Evolutionary conservation across 2,888 invertebrate species (phyloP), one percentile per base, ranked within the genome.

Genomic region (Chrysolina haemoptera): DNA sequence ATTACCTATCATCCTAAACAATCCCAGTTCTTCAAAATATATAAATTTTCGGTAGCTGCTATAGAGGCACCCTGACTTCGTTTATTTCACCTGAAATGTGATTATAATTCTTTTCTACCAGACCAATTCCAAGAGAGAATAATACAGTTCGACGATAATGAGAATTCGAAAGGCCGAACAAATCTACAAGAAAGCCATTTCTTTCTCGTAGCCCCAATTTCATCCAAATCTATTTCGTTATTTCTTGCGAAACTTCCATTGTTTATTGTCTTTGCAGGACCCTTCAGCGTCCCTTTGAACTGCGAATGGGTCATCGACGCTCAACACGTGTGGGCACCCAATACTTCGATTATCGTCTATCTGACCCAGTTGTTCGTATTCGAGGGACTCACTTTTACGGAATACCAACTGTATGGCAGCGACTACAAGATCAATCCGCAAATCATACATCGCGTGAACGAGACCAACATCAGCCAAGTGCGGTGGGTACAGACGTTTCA

Each of bases 261-360:
- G 16, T 40, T 55, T 62, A n/a, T 62, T 20, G 10, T 65, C 20
- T 62, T 97, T 86, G 96, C 97, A 90, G 93, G 27, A 95, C 96
- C 87, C 89, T 97, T 96, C 87, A 90, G 91, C 8, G 94, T 95
- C 55, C 97, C 97, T 16, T 93, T 96, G 66, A 79, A 84, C 74
- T 97, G 97, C 87, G 92, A 93, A 81, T 97, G 97, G 97, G 91
- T 97, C 73, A 95, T 97, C 85, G 94, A 96, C 84, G 93, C 94
- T n/a, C 93, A 94, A 77, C 81, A 86, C 50, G 82, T 76, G 81
- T 81, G 86, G 4, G 63, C 71, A 0, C 80, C 84, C 9, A 93
- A 94, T 82, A 91, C 93, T 11, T 93, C 94, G 67, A 96, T 97
- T 84, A 92, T 95, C 79, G 91, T 97, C 78, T 97, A 97, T 86